Conservation (phyloP, 2,113 vertebrate species). For the Holacanthus passer region DNA sequence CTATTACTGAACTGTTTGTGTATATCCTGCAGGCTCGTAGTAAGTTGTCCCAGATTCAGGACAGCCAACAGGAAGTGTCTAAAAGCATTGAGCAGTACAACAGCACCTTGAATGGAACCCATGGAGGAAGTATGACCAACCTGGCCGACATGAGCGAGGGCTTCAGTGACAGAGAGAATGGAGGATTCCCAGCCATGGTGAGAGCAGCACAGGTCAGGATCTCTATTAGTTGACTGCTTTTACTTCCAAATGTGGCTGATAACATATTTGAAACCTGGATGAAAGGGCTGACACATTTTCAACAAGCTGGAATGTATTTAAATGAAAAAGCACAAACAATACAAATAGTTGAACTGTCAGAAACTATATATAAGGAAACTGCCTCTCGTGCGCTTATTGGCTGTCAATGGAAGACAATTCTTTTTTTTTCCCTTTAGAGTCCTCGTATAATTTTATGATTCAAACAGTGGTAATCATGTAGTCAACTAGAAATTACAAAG, state of each 20-base stretch:
- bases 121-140: constrained; percentile 91
- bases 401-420: no score
- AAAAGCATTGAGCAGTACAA: constrained; percentile 91
- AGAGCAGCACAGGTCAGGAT: constrained; percentile 70
- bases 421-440: neutral
- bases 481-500: no score
- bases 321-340: neutral
- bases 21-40: constrained; percentile 88
- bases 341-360: neutral
- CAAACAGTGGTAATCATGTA: no score
- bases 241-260: neutral
- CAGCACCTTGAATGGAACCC: constrained; percentile 90
- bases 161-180: constrained; percentile 88
- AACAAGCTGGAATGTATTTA: neutral
- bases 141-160: constrained; percentile 92
- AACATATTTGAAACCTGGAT: neutral
- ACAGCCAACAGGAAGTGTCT: constrained; percentile 91
- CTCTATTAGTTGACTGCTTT: neutral
- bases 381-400: neutral
- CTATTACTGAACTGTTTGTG: neutral
- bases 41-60: constrained; percentile 94
- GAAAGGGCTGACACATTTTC: neutral
- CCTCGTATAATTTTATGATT: no score
- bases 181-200: constrained; percentile 87
- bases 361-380: no score